Evolutionary conservation across 2,888 invertebrate genomes (phyloP).

Genomic region (Furcula furcula): DNA sequence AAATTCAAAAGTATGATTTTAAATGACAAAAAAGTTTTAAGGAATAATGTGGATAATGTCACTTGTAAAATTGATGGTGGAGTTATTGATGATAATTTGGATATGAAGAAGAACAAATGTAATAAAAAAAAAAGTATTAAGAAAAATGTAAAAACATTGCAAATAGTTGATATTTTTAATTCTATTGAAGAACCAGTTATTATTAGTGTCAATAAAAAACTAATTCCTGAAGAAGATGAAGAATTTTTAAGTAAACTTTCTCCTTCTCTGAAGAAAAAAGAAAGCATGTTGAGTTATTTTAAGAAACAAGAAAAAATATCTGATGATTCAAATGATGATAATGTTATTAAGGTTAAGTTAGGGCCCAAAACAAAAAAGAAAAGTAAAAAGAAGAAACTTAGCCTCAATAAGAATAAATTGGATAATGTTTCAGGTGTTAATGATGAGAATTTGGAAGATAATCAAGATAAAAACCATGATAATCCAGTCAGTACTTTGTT

Average conservation of each 20-base stretch:
- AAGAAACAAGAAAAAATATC: conserved; percentile 68
- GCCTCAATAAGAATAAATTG: conserved; percentile 26
- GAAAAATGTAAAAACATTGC: conserved; percentile 35
- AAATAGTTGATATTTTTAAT: conserved; percentile 52
- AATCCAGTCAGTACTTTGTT: not conserved
- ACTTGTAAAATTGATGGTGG: conserved; percentile 13
- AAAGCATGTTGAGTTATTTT: conserved; percentile 83
- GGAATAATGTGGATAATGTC: conserved; percentile 16
- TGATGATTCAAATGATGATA: conserved; percentile 38
- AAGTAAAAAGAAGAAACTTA: conserved; percentile 43
- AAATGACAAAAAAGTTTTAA: conserved; percentile 39
- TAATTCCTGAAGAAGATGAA: conserved; percentile 51
- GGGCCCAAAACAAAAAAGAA: conserved; percentile 50
- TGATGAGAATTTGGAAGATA: conserved; percentile 9
- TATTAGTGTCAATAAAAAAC: conserved; percentile 28
- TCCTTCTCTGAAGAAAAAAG: conserved; percentile 81
- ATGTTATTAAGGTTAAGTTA: conserved; percentile 60
- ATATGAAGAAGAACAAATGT: conserved; percentile 6
- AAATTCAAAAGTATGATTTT: conserved; percentile 74
- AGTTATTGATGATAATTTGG: conserved; percentile 9
- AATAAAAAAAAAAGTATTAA: conserved; percentile 15
- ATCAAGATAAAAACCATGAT: conserved; percentile 4
- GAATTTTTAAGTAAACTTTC: conserved; percentile 79
- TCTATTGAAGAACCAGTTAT: conserved; percentile 28
- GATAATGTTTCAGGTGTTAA: conserved; percentile 10